phyloP scores from a whole-genome alignment of 2,888 invertebrate species.

The Drosophila stalkeri region DNA sequence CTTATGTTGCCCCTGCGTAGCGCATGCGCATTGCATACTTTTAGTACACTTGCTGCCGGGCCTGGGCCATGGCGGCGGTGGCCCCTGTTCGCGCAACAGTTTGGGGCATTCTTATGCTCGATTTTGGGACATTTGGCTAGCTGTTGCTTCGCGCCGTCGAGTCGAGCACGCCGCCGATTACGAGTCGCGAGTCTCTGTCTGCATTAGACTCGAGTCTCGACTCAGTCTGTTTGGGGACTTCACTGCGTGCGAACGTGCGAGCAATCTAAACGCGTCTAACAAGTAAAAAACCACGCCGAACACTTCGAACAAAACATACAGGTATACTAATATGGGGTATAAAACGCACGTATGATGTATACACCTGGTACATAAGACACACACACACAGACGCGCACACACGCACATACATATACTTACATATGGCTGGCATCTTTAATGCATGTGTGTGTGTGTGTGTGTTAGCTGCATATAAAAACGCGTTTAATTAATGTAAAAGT shows the following conservation, averaged over 20 bases:
- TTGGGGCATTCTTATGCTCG: conserved; percentile 73
- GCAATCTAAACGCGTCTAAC: conserved; percentile 38
- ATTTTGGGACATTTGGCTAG: conserved; percentile 68
- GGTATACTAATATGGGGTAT: conserved; percentile 39
- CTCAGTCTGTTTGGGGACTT: conserved; percentile 75
- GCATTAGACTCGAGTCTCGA: conserved; percentile 18
- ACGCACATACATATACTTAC: conserved; percentile 14
- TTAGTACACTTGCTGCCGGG: conserved; percentile 62
- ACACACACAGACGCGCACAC: conserved; percentile 10
- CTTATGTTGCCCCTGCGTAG: conserved; percentile 14
- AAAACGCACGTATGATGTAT: conserved; percentile 54
- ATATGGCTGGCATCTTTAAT: conserved; percentile 15
- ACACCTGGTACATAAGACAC: conserved; percentile 44
- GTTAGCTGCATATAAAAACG: conserved; percentile 70
- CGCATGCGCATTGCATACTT: conserved; percentile 53
- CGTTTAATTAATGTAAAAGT: conserved; percentile 80
- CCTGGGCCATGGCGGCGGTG: conserved; percentile 35
- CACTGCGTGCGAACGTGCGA: conserved; percentile 76
- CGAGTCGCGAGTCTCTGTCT: conserved; percentile 18
- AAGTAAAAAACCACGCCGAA: conserved; percentile 35
- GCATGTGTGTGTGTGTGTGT: conserved; percentile 20
- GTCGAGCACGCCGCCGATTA: conserved; percentile 15
- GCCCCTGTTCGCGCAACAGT: conserved; percentile 69
- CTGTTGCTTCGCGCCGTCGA: conserved; percentile 68
- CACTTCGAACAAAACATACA: conserved; percentile 29